Conservation (phyloP, 1,140 invertebrate genomes). For the Holcopasites calliopsidis region DNA sequence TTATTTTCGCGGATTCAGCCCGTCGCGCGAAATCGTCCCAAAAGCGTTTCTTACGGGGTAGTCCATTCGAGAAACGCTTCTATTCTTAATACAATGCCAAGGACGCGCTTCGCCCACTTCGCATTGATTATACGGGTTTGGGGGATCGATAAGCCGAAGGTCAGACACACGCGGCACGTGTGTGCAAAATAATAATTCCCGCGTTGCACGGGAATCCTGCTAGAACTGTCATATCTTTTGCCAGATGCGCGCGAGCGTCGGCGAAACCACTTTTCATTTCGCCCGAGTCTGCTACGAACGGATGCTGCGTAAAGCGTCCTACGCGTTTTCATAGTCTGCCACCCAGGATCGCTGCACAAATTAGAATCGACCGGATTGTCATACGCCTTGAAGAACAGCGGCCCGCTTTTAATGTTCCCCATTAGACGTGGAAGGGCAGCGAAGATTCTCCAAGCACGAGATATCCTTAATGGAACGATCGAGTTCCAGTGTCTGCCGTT, state of each 20-base stretch:
- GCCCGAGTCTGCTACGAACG: too few relatives aligned
- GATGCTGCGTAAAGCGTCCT: too few relatives aligned
- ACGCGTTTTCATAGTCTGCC: too few relatives aligned
- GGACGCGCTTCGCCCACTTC: slow-evolving; percentile 34
- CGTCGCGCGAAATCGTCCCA: not conserved
- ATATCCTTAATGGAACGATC: too few relatives aligned
- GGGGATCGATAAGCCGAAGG: slow-evolving; percentile 52
- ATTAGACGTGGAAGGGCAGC: too few relatives aligned
- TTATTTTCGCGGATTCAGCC: not conserved
- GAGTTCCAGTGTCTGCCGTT: too few relatives aligned
- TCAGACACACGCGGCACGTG: slow-evolving; percentile 7
- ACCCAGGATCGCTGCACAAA: too few relatives aligned
- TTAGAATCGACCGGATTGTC: too few relatives aligned
- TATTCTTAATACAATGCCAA: slow-evolving; percentile 36
- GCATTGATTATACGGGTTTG: slow-evolving; percentile 35
- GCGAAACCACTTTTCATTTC: not conserved
- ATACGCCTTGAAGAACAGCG: too few relatives aligned
- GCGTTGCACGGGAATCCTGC: not conserved
- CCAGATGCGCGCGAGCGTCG: not conserved
- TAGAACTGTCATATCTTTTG: slow-evolving; percentile 4
- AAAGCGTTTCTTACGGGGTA: slow-evolving; percentile 1
- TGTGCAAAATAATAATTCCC: slow-evolving; percentile 27
- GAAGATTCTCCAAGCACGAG: too few relatives aligned
- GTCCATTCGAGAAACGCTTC: not conserved
- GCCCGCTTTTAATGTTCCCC: too few relatives aligned